These are phyloP conservation scores for Megalops cyprinoides DNA, from an alignment of 2,797 vertebrate species.

Conservation along the genomic window DNA sequence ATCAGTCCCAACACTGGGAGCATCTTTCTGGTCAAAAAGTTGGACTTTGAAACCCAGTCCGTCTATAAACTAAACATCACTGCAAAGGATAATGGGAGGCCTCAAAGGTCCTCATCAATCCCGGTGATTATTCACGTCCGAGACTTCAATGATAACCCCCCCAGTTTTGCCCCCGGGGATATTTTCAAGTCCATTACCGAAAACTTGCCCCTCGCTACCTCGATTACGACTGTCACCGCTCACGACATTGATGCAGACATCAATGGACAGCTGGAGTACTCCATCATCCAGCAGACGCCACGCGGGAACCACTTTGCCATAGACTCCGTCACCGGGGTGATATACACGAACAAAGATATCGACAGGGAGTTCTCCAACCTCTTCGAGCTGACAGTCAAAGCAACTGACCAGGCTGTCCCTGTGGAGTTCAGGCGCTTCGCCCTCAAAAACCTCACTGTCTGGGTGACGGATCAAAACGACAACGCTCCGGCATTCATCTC, in stretches of 20 bases:
- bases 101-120: slow-evolving; percentile 87
- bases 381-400: slow-evolving; percentile 94
- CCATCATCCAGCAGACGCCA: slow-evolving; percentile 90
- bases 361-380: slow-evolving; percentile 94
- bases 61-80: slow-evolving; percentile 94
- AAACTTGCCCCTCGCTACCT: slow-evolving; percentile 88
- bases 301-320: slow-evolving; percentile 90
- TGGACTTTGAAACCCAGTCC: slow-evolving; percentile 95
- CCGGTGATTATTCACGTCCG: slow-evolving; percentile 91
- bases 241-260: slow-evolving; percentile 95
- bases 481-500: slow-evolving; percentile 90
- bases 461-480: slow-evolving; percentile 94
- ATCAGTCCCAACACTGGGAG: slow-evolving; percentile 96
- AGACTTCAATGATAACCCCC: slow-evolving; percentile 97
- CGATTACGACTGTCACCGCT: slow-evolving; percentile 87
- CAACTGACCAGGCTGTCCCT: slow-evolving; percentile 90
- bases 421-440: slow-evolving; percentile 88
- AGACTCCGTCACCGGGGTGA: slow-evolving; percentile 80
- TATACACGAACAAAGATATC: slow-evolving; percentile 87
- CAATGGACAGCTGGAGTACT: slow-evolving; percentile 88
- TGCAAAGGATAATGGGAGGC: slow-evolving; percentile 89
- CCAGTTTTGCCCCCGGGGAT: slow-evolving; percentile 88
- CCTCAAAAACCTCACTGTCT: slow-evolving; percentile 93
- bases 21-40: slow-evolving; percentile 90
- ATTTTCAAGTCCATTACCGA: slow-evolving; percentile 95